phyloP scores from a whole-genome alignment of 2,113 vertebrate species.

The Bubo blakistoni region DNA sequence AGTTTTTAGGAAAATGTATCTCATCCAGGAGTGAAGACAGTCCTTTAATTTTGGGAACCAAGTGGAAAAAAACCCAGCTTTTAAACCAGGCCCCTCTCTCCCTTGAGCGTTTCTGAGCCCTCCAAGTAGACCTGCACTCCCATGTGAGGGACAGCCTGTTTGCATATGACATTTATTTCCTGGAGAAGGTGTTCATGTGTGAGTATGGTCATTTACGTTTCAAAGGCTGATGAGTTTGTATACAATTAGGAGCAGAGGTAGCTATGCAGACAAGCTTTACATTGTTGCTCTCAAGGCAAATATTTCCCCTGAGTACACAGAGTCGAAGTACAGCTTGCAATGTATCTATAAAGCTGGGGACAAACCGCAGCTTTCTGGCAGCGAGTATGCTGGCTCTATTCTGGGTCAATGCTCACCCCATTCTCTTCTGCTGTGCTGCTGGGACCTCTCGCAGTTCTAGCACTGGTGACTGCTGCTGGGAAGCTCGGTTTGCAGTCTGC shows the following conservation, averaged over 20 bases:
- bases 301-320: not conserved
- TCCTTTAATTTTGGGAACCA: not conserved
- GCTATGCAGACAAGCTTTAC: not conserved
- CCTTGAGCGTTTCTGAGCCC: not conserved
- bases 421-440: not conserved
- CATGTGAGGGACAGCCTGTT: not conserved
- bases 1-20: not conserved
- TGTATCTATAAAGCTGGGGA: not conserved
- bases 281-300: not conserved
- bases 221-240: not conserved
- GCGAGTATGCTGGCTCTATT: not conserved
- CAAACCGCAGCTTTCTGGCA: not conserved
- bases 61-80: not conserved
- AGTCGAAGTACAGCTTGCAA: conserved; percentile 14
- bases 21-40: not conserved
- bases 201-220: not conserved
- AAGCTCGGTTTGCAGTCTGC: not conserved
- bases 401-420: rapidly evolving
- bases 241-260: not conserved
- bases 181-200: not conserved
- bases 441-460: not conserved
- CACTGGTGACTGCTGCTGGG: not conserved
- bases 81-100: not conserved
- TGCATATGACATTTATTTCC: not conserved
- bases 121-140: not conserved